Evolutionary conservation across 2,113 vertebrate species (phyloP).

Genomic region (Nothobranchius furzeri): DNA sequence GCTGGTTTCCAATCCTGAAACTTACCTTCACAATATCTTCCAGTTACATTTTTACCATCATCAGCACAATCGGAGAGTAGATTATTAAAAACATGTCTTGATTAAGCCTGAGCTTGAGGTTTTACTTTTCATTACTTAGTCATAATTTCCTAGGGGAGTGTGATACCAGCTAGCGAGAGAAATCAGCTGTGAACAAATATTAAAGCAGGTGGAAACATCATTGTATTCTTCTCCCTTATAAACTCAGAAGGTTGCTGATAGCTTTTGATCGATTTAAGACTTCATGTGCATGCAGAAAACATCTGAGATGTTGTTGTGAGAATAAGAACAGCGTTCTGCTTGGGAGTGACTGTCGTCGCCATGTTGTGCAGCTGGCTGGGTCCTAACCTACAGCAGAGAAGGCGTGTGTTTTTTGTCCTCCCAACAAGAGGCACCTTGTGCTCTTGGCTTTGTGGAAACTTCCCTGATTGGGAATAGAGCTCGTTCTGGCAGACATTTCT

Average conservation of each 20-base stretch:
- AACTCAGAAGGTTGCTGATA: neutral
- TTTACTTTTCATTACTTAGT: no score
- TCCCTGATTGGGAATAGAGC: slow-evolving; percentile 60
- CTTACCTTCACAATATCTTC: no score
- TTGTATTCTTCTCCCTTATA: no score
- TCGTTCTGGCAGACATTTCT: slow-evolving; percentile 32
- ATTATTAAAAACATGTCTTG: no score
- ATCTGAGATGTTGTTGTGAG: slow-evolving; percentile 17
- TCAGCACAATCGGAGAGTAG: no score
- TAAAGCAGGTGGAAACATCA: no score
- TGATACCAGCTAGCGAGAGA: no score
- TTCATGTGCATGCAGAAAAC: neutral
- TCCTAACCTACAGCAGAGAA: slow-evolving; percentile 43
- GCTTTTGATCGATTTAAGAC: neutral
- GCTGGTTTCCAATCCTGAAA: no score
- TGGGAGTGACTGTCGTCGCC: slow-evolving; percentile 50
- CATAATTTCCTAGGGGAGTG: no score
- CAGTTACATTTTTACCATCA: no score
- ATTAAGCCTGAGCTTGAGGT: no score
- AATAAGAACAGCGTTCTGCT: slow-evolving; percentile 35
- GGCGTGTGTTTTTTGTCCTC: slow-evolving; percentile 41
- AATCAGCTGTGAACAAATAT: no score
- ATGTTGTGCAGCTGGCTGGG: slow-evolving; percentile 48
- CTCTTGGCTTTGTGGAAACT: slow-evolving; percentile 61
- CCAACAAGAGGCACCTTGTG: slow-evolving; percentile 72